Conservation (phyloP, 2,888 invertebrate species). For the Nephrocerus scutellatus region DNA sequence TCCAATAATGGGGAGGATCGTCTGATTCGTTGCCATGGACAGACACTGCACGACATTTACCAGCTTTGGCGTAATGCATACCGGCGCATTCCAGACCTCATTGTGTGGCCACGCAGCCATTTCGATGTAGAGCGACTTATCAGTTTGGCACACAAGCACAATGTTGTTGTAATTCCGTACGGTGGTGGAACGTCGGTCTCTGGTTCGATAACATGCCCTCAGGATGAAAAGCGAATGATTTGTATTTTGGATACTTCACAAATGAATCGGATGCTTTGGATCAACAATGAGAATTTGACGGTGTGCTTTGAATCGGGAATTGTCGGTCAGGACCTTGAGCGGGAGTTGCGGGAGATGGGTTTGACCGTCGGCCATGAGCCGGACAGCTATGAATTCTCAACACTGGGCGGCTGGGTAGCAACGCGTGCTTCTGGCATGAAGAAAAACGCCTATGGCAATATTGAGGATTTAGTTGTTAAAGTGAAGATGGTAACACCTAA, state of each 20-base stretch:
- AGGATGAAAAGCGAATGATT: slow-evolving; percentile 69
- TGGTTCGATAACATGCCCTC: slow-evolving; percentile 78
- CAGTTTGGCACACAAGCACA: slow-evolving; percentile 61
- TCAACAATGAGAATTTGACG: slow-evolving; percentile 77
- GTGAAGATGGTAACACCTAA: slow-evolving; percentile 78
- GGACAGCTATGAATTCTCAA: slow-evolving; percentile 95
- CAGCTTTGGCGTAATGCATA: slow-evolving; percentile 65
- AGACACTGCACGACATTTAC: slow-evolving; percentile 85
- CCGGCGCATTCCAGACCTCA: slow-evolving; percentile 83
- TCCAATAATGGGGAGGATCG: slow-evolving; percentile 76
- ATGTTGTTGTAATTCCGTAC: slow-evolving; percentile 83
- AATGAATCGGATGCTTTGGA: slow-evolving; percentile 92
- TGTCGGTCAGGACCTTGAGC: slow-evolving; percentile 89
- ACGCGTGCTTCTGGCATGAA: slow-evolving; percentile 99
- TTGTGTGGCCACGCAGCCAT: slow-evolving; percentile 86
- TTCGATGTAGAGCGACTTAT: slow-evolving; percentile 80
- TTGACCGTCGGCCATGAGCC: slow-evolving; percentile 95
- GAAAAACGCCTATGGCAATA: slow-evolving; percentile 96
- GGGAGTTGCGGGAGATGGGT: slow-evolving; percentile 68
- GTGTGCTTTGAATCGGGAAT: slow-evolving; percentile 85
- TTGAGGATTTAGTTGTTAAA: slow-evolving; percentile 89
- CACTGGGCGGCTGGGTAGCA: slow-evolving; percentile 96
- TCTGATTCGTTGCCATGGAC: slow-evolving; percentile 83
- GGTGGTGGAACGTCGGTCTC: slow-evolving; percentile 95
- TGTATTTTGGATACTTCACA: slow-evolving; percentile 88